Percentiles rank a stretch among this genome's conserved stretches.
These are phyloP conservation scores for Aphelinus certus DNA, from an alignment of 1,140 invertebrate species.

Conservation along the genomic window DNA sequence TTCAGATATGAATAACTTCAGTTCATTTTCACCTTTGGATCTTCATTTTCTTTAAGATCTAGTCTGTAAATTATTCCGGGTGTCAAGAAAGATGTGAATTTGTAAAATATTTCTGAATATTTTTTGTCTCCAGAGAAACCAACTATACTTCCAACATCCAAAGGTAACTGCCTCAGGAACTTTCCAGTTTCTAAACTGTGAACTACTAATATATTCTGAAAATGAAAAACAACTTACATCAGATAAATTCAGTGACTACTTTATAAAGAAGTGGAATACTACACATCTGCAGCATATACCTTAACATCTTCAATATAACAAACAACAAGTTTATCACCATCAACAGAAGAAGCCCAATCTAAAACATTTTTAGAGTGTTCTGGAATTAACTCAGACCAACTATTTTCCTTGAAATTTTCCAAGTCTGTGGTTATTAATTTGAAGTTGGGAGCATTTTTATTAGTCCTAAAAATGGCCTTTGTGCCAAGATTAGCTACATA, in stretches of 20 bases:
- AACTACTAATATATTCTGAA: conserved; percentile 85
- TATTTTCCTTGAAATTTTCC: conserved; percentile 76
- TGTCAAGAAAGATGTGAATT: conserved; percentile 92
- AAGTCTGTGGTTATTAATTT: conserved; percentile 90
- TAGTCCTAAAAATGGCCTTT: conserved; percentile 89
- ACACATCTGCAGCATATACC: conserved; percentile 64
- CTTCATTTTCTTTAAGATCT: conserved; percentile 77
- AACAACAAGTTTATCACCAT: conserved; percentile 87
- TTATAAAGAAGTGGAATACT: too few species aligned
- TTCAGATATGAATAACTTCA: conserved; percentile 10
- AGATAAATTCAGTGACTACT: background rate
- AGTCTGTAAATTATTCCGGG: conserved; percentile 90
- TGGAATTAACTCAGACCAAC: conserved; percentile 86
- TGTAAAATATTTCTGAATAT: conserved; percentile 91
- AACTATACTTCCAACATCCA: conserved; percentile 88
- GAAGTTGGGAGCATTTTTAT: conserved; percentile 93
- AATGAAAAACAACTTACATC: conserved; percentile 42
- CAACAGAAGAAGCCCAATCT: conserved; percentile 86
- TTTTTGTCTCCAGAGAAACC: conserved; percentile 87
- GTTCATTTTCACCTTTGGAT: conserved; percentile 58
- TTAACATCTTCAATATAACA: conserved; percentile 96
- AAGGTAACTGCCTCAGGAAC: conserved; percentile 75
- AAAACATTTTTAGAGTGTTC: conserved; percentile 90
- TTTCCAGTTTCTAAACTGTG: conserved; percentile 80
- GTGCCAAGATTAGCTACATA: conserved; percentile 91